Evolutionary conservation across 2,888 invertebrate genomes (phyloP), one percentile per base, ranked within the genome.

Genomic region (Dolomedes plantarius): DNA sequence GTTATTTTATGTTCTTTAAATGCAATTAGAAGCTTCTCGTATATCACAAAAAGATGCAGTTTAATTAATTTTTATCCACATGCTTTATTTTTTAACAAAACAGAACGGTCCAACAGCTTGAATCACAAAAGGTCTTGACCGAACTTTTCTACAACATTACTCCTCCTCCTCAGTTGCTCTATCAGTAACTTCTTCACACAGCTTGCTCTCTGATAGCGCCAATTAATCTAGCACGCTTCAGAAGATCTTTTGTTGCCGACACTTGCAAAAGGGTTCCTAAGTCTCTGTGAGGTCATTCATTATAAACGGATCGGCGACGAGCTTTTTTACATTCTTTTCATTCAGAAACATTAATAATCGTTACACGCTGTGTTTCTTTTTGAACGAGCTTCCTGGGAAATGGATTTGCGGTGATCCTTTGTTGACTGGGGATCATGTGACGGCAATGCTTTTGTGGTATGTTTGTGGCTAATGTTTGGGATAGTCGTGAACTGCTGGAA

Each of bases 211-310:
- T 23, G 71, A 75, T 62, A 75, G 64, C 75, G 39, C 31, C 31
- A 31, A 82, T 82, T 82, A 75, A 75, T 82, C 69, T 32, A 69
- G 19, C 75, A 82, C 69, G 81, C 75, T 62, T 75, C 69, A 41
- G 27, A 23, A 62, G 41, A 69, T 39, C 69, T 69, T 75, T 82
- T 82, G 69, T 82, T 23, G 56, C 56, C 56, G 56, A 56, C 56
- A 56, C 23, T 56, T 23, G 13, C 23, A 56, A 56, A 56, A 56
- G 56, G 56, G 19, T 56, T 56, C 36, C 36, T 56, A 56, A 23
- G 56, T 23, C 23, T 56, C 19, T 3, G 23, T 56, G 56, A 56
- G 56, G 56, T 56, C 56, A 56, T 56, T 56, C 56, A 56, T 56
- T 56, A 56, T 56, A 23, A 56, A 56, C 56, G 56, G 56, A 56